A percentile compares a stretch with the other conserved stretches of the same genome.
These are phyloP conservation scores for Vidua chalybeata DNA, from an alignment of 2,113 vertebrate genomes.

Conservation along the genomic window DNA sequence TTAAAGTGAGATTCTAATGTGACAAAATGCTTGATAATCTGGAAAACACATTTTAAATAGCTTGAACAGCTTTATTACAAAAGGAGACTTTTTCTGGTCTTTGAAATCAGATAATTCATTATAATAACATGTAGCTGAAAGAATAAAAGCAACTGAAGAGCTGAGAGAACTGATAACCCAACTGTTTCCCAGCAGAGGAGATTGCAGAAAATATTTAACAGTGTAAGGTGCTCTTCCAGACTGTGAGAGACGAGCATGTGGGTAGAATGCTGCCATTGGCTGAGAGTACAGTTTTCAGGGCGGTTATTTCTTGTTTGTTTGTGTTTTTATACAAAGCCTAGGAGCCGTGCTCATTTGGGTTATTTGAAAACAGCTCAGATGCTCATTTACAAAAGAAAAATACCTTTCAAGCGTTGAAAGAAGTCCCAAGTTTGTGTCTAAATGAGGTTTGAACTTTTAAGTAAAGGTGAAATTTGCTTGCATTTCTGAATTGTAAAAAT, in stretches of 20 bases:
- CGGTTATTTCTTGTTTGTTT: background rate
- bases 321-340: background rate
- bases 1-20: background rate
- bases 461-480: background rate
- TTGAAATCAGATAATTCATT: slow-evolving; percentile 37
- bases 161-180: background rate
- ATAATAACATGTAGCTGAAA: slow-evolving; percentile 1
- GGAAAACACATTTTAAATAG: slow-evolving; percentile 43
- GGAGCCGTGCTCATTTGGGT: background rate
- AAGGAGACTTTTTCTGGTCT: background rate
- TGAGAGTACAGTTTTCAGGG: background rate
- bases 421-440: background rate
- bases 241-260: background rate
- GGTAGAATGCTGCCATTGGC: background rate
- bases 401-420: background rate
- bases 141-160: slow-evolving; percentile 21
- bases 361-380: background rate
- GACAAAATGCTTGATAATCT: slow-evolving; percentile 43
- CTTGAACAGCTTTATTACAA: slow-evolving; percentile 15
- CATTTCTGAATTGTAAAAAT: background rate
- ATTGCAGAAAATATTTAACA: background rate
- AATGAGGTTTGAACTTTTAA: background rate
- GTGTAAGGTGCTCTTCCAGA: background rate
- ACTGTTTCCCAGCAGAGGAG: background rate
- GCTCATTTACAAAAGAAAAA: background rate